Conservation (phyloP, 2,888 invertebrate species). For the Ditylenchus weischeri region DNA sequence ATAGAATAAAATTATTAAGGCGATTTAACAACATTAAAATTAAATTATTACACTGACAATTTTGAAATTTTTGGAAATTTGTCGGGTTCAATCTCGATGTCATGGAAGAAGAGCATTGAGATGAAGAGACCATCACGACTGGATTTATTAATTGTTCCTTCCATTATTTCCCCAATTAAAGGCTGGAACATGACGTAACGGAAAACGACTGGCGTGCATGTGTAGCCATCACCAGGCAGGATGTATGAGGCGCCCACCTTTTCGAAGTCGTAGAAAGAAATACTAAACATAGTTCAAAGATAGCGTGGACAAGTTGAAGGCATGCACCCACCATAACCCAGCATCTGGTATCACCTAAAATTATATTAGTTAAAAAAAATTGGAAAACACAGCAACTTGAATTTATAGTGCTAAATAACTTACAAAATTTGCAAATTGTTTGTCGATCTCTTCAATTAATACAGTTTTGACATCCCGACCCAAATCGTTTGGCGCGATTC, state of each 20-base stretch:
- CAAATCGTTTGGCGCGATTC: constrained; percentile 46
- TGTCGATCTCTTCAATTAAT: constrained; percentile 29
- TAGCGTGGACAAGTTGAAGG: neutral
- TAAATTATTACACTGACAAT: constrained; percentile 36
- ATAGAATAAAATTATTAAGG: neutral
- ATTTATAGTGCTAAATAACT: constrained; percentile 13
- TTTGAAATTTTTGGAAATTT: constrained; percentile 70
- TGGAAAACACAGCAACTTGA: neutral
- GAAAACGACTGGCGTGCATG: constrained; percentile 64
- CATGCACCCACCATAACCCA: constrained; percentile 5
- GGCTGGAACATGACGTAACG: constrained; percentile 92
- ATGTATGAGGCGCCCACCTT: constrained; percentile 81
- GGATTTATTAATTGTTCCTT: constrained; percentile 81
- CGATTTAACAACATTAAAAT: too few relatives aligned
- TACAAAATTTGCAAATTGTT: constrained; percentile 34
- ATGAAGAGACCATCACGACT: constrained; percentile 31
- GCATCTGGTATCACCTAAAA: neutral
- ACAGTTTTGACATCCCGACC: constrained; percentile 38
- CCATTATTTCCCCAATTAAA: constrained; percentile 84
- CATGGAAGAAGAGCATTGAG: constrained; percentile 78
- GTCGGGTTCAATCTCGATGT: constrained; percentile 86
- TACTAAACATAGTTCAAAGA: neutral
- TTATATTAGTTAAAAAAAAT: constrained; percentile 6
- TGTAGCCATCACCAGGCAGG: constrained; percentile 59
- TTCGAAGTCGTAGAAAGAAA: constrained; percentile 73